These are phyloP conservation scores for Liasis olivaceus DNA, from an alignment of 2,797 vertebrate species.

Conservation along the genomic window DNA sequence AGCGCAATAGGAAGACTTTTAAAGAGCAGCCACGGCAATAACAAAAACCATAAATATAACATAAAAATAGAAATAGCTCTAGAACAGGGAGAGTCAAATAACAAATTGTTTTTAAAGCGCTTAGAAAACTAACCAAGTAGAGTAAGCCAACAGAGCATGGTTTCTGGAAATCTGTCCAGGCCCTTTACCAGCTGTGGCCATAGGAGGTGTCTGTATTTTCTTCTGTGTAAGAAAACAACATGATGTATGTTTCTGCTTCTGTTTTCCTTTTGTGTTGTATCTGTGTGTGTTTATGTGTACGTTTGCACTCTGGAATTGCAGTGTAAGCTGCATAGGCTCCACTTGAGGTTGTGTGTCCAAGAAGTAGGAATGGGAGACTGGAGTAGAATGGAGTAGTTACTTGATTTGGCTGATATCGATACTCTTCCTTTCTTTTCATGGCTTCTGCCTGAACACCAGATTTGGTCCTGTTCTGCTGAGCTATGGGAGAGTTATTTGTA, in stretches of 20 bases:
- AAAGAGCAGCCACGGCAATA: background rate
- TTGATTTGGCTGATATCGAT: background rate
- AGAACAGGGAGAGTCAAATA: background rate
- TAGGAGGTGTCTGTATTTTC: background rate
- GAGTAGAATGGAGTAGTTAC: background rate
- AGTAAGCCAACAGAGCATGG: background rate
- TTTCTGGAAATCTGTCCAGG: background rate
- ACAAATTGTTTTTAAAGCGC: background rate
- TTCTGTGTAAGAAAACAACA: background rate
- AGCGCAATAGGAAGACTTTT: background rate
- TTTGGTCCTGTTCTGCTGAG: too few relatives aligned
- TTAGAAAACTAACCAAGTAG: background rate
- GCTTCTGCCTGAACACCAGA: background rate
- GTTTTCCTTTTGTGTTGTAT: background rate
- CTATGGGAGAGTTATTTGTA: too few relatives aligned
- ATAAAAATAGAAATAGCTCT: background rate
- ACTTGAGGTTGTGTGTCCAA: background rate
- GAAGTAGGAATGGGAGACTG: background rate
- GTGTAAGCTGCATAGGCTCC: background rate
- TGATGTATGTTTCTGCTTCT: background rate
- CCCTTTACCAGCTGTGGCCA: background rate
- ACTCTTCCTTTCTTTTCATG: background rate
- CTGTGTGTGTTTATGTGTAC: background rate
- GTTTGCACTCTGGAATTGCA: background rate
- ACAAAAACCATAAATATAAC: background rate